Percentiles rank a stretch among this genome's conserved stretches.
These are phyloP conservation scores for Tachina lurida DNA, from an alignment of 2,888 invertebrate species.

Conservation along the genomic window DNA sequence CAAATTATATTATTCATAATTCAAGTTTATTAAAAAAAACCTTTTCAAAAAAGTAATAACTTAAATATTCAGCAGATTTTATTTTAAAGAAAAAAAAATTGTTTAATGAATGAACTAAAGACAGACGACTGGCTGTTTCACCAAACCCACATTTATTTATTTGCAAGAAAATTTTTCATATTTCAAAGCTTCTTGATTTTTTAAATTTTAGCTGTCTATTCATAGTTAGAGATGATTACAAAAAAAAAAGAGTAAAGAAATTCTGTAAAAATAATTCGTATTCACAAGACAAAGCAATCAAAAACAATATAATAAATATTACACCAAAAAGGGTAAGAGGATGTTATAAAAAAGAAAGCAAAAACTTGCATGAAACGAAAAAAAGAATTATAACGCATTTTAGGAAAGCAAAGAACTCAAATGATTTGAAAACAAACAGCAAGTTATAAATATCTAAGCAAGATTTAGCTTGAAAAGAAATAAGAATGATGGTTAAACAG, in stretches of 20 bases:
- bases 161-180: conserved; percentile 13
- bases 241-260: not conserved
- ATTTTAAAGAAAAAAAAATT: too few species aligned
- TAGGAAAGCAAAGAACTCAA: not conserved
- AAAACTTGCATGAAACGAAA: conserved; percentile 27
- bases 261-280: conserved; percentile 37
- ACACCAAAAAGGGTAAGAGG: conserved; percentile 1
- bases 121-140: conserved; percentile 10
- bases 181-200: conserved; percentile 56
- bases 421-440: conserved; percentile 42
- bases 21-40: too few species aligned
- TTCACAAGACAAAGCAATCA: conserved; percentile 68
- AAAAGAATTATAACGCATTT: conserved; percentile 43
- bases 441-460: conserved; percentile 68
- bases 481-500: conserved; percentile 42
- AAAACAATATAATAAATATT: conserved; percentile 55
- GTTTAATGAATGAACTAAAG: conserved; percentile 13
- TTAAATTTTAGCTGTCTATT: conserved; percentile 42
- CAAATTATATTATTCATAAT: too few species aligned
- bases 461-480: conserved; percentile 41
- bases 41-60: too few species aligned
- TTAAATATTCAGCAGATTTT: too few species aligned
- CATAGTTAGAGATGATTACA: not conserved
- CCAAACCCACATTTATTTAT: conserved; percentile 58
- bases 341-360: conserved; percentile 12